These are phyloP conservation scores for Drosophila nigromelanica DNA, from an alignment of 1,140 invertebrate species.

Conservation along the genomic window DNA sequence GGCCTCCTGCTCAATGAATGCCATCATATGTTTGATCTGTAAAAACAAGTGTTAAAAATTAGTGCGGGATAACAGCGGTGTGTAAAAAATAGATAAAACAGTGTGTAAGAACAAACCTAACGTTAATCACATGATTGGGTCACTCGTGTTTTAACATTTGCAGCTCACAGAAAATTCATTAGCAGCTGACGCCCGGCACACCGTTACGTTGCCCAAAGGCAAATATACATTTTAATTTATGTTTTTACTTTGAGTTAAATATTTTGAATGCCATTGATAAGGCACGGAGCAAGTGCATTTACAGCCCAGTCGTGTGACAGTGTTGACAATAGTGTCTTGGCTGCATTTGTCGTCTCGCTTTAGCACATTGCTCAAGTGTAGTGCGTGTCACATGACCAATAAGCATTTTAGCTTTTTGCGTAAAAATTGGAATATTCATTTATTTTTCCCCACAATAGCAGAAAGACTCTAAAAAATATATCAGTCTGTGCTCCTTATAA, in stretches of 20 bases:
- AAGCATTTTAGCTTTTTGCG: slow-evolving; percentile 56
- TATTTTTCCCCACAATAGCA: background rate
- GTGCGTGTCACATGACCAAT: slow-evolving; percentile 75
- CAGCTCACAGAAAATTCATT: slow-evolving; percentile 1
- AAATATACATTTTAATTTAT: slow-evolving; percentile 33
- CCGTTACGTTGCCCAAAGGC: slow-evolving; percentile 7
- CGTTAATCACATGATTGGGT: slow-evolving; percentile 55
- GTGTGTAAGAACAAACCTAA: slow-evolving; percentile 6
- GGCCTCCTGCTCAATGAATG: slow-evolving; percentile 99
- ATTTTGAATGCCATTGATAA: slow-evolving; percentile 37
- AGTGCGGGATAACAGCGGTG: background rate
- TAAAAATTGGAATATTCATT: slow-evolving; percentile 38
- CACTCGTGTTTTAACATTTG: background rate
- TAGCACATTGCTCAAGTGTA: slow-evolving; percentile 47
- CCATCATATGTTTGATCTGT: slow-evolving; percentile 99
- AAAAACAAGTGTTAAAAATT: background rate
- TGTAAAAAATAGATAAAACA: background rate
- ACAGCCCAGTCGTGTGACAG: slow-evolving; percentile 66
- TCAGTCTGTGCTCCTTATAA: background rate
- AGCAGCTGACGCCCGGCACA: background rate
- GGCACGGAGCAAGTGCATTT: slow-evolving; percentile 19
- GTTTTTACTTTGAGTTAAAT: slow-evolving; percentile 44
- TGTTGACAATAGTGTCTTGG: slow-evolving; percentile 43
- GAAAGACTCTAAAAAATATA: background rate
- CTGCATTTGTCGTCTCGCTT: slow-evolving; percentile 63